These are phyloP conservation scores for Trematomus bernacchii DNA, from an alignment of 2,797 vertebrate genomes.

Conservation along the genomic window DNA sequence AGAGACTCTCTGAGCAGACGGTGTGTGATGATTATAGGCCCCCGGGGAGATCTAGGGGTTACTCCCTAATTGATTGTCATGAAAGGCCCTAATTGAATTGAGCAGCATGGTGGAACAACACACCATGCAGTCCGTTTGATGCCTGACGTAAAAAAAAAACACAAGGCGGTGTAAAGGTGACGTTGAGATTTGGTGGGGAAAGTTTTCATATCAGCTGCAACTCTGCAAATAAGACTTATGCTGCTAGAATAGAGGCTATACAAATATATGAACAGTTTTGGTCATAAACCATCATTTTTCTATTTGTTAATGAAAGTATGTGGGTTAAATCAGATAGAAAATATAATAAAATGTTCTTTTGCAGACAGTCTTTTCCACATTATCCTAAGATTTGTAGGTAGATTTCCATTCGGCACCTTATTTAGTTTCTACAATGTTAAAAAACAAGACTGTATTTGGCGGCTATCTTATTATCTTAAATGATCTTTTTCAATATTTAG, in stretches of 20 bases:
- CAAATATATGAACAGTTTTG: no score
- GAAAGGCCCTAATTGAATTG: slow-evolving; percentile 83
- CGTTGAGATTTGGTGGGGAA: background rate
- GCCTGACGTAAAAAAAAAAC: slow-evolving; percentile 54
- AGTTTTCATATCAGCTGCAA: slow-evolving; percentile 11
- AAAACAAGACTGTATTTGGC: background rate
- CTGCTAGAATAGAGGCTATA: background rate
- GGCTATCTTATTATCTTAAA: no score
- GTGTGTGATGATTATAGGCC: slow-evolving; percentile 85
- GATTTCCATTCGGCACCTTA: background rate
- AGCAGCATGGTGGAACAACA: slow-evolving; percentile 57
- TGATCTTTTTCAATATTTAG: background rate
- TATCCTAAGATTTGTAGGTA: no score
- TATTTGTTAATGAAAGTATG: background rate
- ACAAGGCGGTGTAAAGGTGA: background rate
- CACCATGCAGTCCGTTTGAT: slow-evolving; percentile 68
- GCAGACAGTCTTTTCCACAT: no score
- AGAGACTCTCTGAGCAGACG: slow-evolving; percentile 62
- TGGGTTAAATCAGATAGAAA: background rate
- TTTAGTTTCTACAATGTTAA: background rate
- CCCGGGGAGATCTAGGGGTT: slow-evolving; percentile 83
- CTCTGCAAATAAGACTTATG: background rate
- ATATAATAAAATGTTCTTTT: background rate
- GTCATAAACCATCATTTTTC: no score
- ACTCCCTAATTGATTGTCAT: slow-evolving; percentile 84